These are phyloP conservation scores for Sympetrum striolatum DNA, from an alignment of 2,888 invertebrate species.

Conservation along the genomic window DNA sequence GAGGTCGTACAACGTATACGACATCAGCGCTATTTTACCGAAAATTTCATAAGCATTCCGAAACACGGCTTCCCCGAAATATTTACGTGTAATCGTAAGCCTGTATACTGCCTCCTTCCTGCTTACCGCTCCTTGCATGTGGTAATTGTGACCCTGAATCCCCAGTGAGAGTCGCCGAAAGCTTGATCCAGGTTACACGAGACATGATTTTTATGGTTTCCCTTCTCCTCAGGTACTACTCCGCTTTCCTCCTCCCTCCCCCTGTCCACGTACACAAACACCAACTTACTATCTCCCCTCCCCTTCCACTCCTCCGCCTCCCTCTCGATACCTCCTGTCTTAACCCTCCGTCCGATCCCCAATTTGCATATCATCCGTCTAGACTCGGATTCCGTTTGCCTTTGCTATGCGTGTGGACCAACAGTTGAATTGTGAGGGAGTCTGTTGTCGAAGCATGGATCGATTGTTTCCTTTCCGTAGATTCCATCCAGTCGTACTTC, in stretches of 20 bases:
- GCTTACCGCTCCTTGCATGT: not conserved
- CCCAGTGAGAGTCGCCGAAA: not conserved
- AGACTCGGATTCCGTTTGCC: conserved; percentile 9
- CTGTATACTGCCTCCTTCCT: not conserved
- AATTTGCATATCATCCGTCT: conserved; percentile 8
- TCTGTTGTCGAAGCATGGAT: not conserved
- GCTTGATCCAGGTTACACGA: not conserved
- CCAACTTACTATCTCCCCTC: not conserved
- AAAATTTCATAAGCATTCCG: no score
- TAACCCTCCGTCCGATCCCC: not conserved
- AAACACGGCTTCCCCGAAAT: no score
- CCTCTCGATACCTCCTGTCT: not conserved
- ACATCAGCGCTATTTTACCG: no score
- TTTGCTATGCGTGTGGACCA: not conserved
- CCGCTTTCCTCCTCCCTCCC: not conserved
- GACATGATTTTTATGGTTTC: conserved; percentile 13
- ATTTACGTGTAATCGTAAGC: no score
- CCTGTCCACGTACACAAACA: not conserved
- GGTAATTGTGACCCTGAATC: not conserved
- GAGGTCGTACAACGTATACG: no score
- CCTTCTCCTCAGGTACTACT: not conserved
- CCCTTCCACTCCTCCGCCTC: not conserved
- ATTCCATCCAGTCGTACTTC: not conserved
- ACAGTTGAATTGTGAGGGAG: not conserved
- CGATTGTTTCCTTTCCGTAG: not conserved